These are phyloP conservation scores for Malurus cyaneus DNA, from an alignment of 2,113 vertebrate species.

Conservation along the genomic window DNA sequence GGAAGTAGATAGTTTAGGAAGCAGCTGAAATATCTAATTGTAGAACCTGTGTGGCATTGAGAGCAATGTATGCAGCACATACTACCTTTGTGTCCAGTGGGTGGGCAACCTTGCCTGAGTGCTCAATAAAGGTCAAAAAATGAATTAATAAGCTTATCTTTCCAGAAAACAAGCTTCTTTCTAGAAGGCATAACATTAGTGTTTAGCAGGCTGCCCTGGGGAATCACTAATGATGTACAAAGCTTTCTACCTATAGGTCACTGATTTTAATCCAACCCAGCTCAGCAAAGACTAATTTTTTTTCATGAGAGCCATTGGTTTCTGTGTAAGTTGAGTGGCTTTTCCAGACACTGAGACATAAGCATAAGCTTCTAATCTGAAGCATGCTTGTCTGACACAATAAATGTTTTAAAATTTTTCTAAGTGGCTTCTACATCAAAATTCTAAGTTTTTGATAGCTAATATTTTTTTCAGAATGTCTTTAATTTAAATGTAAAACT, in stretches of 20 bases:
- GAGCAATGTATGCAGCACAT: not conserved
- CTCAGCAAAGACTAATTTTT: constrained; percentile 2
- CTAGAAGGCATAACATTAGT: constrained; percentile 43
- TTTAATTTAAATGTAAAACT: not conserved
- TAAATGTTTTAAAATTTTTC: not conserved
- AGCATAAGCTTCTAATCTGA: not conserved
- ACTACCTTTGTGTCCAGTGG: not conserved
- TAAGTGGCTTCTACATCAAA: not conserved
- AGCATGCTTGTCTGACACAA: not conserved
- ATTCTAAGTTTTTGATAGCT: not conserved
- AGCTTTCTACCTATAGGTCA: constrained; percentile 51
- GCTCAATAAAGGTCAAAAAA: constrained; percentile 51
- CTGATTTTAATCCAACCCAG: constrained; percentile 43
- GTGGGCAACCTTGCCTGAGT: constrained; percentile 28
- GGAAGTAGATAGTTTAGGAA: not conserved
- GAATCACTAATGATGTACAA: constrained; percentile 46
- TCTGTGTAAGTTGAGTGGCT: not conserved
- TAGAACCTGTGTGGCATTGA: not conserved
- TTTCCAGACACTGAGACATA: not conserved
- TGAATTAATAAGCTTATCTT: constrained; percentile 59
- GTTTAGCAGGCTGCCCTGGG: constrained; percentile 13
- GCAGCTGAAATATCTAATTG: not conserved
- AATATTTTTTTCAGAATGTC: not conserved
- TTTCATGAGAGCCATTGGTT: not conserved
- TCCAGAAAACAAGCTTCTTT: constrained; percentile 56